Conservation (phyloP, 2,113 vertebrate genomes). For the Bubalus kerabau region DNA sequence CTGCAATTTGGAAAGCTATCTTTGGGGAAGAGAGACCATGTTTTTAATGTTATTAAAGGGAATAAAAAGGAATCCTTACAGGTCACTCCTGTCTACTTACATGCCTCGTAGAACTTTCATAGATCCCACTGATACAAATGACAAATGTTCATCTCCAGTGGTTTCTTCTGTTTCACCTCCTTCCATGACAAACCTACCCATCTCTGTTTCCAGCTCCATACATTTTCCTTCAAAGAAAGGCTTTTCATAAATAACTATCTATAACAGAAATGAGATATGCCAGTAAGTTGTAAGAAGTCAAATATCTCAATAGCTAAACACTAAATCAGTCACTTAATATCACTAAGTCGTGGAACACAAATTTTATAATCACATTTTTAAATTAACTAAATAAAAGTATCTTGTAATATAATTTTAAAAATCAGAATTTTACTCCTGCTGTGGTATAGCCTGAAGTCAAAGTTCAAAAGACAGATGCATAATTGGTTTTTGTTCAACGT, state of each 20-base stretch:
- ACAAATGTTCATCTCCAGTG: conserved; percentile 23
- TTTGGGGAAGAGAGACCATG: fast-evolving
- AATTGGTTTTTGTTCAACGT: background rate
- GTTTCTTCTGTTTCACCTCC: conserved; percentile 57
- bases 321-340: background rate
- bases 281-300: background rate
- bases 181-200: conserved; percentile 76
- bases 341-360: background rate
- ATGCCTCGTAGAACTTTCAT: conserved; percentile 91
- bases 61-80: background rate
- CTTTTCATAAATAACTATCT: conserved; percentile 92
- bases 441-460: background rate
- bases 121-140: conserved; percentile 85
- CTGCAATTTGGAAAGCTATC: background rate
- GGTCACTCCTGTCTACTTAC: conserved; percentile 81
- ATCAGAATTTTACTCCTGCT: background rate
- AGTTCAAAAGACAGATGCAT: background rate
- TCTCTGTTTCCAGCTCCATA: conserved; percentile 84
- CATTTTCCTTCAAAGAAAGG: conserved; percentile 89
- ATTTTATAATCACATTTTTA: background rate
- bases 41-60: background rate
- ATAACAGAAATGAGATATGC: conserved; percentile 18
- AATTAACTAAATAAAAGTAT: background rate
- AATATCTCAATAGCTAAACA: background rate
- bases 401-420: background rate